phyloP scores from a whole-genome alignment of 2,797 vertebrate species.

The Sciurus carolinensis region DNA sequence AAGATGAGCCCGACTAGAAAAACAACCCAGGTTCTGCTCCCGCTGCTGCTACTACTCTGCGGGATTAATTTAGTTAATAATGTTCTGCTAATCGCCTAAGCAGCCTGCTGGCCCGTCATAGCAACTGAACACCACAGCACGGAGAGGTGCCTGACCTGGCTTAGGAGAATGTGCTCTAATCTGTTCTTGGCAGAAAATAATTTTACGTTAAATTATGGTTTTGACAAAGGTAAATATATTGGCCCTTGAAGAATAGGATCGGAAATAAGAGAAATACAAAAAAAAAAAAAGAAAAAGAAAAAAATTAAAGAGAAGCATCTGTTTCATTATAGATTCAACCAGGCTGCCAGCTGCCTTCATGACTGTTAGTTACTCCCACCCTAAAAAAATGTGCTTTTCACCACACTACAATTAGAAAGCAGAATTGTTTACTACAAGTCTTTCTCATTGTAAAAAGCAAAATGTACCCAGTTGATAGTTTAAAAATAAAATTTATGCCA shows the following conservation, averaged over 20 bases:
- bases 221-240: neutral
- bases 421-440: neutral
- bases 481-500: neutral
- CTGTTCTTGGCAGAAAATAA: neutral
- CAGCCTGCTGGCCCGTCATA: neutral
- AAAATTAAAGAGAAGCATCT: neutral
- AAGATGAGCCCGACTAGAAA: conserved; percentile 14
- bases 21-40: neutral
- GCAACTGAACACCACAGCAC: neutral
- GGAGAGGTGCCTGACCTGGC: neutral
- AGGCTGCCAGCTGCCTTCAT: neutral
- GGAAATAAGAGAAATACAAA: neutral
- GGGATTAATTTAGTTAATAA: neutral
- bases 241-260: neutral
- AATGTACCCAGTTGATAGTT: neutral
- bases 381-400: neutral
- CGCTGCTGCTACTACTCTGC: neutral
- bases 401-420: neutral
- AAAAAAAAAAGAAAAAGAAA: too few species aligned
- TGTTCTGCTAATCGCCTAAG: neutral
- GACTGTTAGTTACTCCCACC: fast-evolving
- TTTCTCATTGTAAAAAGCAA: neutral
- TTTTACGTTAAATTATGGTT: neutral
- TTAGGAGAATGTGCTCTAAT: neutral
- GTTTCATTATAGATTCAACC: neutral